Evolutionary conservation across 2,113 vertebrate genomes (phyloP).

Genomic region (Lepisosteus osseus): DNA sequence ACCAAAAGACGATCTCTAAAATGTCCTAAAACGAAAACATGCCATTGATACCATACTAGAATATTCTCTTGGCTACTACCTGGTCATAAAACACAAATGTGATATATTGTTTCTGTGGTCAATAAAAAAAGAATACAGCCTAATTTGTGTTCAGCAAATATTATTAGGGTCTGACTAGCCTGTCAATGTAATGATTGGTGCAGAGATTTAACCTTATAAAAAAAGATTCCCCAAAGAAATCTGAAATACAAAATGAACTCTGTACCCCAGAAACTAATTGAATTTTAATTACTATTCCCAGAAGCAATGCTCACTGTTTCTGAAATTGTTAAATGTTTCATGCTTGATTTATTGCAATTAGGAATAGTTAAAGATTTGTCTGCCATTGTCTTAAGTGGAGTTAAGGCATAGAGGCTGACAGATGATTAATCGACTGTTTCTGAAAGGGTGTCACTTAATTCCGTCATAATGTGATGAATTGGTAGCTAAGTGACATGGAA

Average conservation of each 20-base stretch:
- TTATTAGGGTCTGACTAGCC: neutral
- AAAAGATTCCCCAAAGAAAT: slow-evolving; percentile 5
- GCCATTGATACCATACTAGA: too few species aligned
- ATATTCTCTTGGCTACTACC: too few species aligned
- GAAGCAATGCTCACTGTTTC: slow-evolving; percentile 7
- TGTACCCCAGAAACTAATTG: slow-evolving; percentile 5
- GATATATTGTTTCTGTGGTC: too few species aligned
- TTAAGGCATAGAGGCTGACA: neutral
- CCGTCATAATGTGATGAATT: neutral
- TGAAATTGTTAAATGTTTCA: slow-evolving; percentile 20
- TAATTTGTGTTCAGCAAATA: neutral
- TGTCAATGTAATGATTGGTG: slow-evolving; percentile 12
- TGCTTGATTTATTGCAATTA: slow-evolving; percentile 26
- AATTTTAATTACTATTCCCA: slow-evolving; percentile 19
- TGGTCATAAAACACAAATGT: too few species aligned
- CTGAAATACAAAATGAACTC: slow-evolving; percentile 7
- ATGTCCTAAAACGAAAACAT: too few species aligned
- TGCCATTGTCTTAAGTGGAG: slow-evolving; percentile 14
- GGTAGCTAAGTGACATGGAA: neutral
- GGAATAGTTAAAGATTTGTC: slow-evolving; percentile 13
- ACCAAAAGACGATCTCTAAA: too few species aligned
- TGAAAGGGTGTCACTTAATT: neutral
- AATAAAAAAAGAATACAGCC: too few species aligned
- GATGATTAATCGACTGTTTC: neutral
- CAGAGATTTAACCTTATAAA: slow-evolving; percentile 11